Conservation (phyloP, 2,797 vertebrate species). For the Typhlichthys eigenmanni region DNA sequence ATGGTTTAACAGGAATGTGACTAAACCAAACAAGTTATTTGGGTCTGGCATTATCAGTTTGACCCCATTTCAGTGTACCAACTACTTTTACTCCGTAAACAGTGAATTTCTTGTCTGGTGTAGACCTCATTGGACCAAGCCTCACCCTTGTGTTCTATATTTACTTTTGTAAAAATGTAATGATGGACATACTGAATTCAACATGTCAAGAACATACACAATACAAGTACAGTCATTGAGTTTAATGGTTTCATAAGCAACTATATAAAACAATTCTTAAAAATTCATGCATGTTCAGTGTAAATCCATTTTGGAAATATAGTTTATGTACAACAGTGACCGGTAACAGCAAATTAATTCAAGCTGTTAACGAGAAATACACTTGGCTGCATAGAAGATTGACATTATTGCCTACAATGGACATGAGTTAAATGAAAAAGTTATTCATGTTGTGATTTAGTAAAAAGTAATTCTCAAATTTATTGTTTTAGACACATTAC, state of each 20-base stretch:
- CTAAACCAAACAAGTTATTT: too few relatives aligned
- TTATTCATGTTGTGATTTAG: conserved; percentile 62
- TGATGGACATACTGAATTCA: too few relatives aligned
- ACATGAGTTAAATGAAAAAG: conserved; percentile 40
- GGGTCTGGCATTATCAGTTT: too few relatives aligned
- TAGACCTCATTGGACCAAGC: too few relatives aligned
- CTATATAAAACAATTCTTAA: conserved; percentile 85
- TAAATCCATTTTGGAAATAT: conserved; percentile 97
- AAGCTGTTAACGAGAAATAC: conserved; percentile 86
- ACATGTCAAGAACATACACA: conserved; percentile 17
- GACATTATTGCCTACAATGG: conserved; percentile 91
- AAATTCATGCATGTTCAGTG: conserved; percentile 88
- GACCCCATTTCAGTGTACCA: too few relatives aligned
- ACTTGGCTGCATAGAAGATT: conserved; percentile 97
- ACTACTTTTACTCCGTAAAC: too few relatives aligned
- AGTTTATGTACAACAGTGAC: conserved; percentile 94
- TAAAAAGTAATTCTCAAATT: conserved; percentile 64
- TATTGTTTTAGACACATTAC: conserved; percentile 69
- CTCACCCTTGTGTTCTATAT: too few relatives aligned
- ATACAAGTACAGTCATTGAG: conserved; percentile 81
- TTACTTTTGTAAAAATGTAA: too few relatives aligned
- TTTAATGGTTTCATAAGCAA: conserved; percentile 87
- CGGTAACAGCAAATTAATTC: conserved; percentile 90
- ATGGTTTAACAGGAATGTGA: too few relatives aligned
- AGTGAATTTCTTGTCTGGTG: too few relatives aligned